Evolutionary conservation across 2,888 invertebrate species (phyloP).

Genomic region (Harmothoe impar): DNA sequence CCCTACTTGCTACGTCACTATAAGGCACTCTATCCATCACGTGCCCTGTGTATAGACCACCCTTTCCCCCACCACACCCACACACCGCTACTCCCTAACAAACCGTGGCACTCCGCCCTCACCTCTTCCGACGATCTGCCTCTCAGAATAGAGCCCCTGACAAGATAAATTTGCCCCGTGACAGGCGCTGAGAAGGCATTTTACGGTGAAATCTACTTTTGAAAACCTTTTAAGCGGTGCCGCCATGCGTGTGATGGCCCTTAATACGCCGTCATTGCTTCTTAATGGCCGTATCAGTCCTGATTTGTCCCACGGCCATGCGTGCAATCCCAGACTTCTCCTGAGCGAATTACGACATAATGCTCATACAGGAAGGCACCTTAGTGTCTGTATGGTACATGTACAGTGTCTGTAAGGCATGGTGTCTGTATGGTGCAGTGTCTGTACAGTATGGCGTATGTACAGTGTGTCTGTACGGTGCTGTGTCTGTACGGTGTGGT

Average conservation of each 20-base stretch:
- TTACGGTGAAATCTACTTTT: constrained; percentile 59
- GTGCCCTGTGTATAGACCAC: too few species aligned
- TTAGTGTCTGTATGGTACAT: too few species aligned
- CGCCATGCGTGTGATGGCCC: constrained; percentile 56
- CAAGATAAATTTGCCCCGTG: constrained; percentile 43
- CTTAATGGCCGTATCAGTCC: constrained; percentile 62
- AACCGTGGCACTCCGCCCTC: neutral
- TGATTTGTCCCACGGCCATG: constrained; percentile 49
- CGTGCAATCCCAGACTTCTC: constrained; percentile 50
- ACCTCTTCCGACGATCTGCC: neutral
- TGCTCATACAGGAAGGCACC: neutral
- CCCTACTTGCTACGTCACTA: too few species aligned
- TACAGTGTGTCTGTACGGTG: too few species aligned
- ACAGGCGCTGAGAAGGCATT: constrained; percentile 50
- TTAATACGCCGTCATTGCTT: constrained; percentile 54
- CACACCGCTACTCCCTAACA: neutral
- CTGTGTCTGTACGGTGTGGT: too few species aligned
- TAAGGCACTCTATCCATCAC: too few species aligned
- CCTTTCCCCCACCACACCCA: neutral
- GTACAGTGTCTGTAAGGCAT: too few species aligned
- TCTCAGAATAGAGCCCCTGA: constrained; percentile 14
- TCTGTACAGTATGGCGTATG: too few species aligned
- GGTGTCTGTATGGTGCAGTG: too few species aligned
- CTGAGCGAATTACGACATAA: constrained; percentile 50
- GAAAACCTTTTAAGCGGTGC: constrained; percentile 59